phyloP scores from a whole-genome alignment of 2,113 vertebrate species.

The Motacilla tschutschensis region DNA sequence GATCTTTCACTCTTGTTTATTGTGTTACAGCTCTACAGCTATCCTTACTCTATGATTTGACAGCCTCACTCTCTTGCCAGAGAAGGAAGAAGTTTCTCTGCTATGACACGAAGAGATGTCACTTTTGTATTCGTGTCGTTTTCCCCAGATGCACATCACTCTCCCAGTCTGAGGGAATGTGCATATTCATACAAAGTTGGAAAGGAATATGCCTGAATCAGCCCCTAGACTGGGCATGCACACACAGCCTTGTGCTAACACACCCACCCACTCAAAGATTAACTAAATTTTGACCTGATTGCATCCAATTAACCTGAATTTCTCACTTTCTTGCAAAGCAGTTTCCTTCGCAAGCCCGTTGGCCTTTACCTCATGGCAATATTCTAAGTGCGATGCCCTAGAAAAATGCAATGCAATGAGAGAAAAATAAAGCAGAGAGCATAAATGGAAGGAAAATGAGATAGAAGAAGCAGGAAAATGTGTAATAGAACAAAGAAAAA shows the following conservation, averaged over 20 bases:
- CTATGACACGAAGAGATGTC: slow-evolving; percentile 14
- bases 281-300: slow-evolving; percentile 67
- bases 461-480: not conserved
- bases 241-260: slow-evolving; percentile 36
- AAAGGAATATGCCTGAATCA: slow-evolving; percentile 24
- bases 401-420: slow-evolving; percentile 4
- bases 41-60: not conserved
- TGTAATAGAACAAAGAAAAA: not conserved
- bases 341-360: slow-evolving; percentile 32
- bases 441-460: not conserved
- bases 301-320: slow-evolving; percentile 75
- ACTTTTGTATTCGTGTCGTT: not conserved
- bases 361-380: slow-evolving; percentile 62
- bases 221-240: slow-evolving; percentile 27
- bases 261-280: slow-evolving; percentile 62
- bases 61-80: not conserved
- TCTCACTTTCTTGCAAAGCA: slow-evolving; percentile 54
- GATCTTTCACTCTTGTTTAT: not conserved
- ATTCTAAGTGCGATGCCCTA: slow-evolving; percentile 48
- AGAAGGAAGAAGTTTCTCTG: slow-evolving; percentile 28
- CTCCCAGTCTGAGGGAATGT: slow-evolving; percentile 16
- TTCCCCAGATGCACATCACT: slow-evolving; percentile 33
- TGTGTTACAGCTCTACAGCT: not conserved
- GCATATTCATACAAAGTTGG: slow-evolving; percentile 25
- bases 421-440: not conserved